Evolutionary conservation across 2,888 invertebrate species (phyloP).

Genomic region (Caenorhabditis virilis): DNA sequence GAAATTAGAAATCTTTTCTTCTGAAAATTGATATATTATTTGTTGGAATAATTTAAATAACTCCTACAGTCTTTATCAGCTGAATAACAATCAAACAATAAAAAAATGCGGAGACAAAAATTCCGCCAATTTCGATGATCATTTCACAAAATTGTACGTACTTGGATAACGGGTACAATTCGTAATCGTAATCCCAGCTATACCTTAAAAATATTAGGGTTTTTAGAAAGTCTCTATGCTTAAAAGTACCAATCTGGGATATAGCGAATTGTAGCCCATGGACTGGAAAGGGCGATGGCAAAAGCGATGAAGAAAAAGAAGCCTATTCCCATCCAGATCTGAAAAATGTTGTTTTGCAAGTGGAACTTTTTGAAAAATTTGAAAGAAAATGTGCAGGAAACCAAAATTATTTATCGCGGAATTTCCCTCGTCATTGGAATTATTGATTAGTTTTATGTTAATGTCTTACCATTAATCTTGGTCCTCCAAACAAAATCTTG

Average conservation of each 20-base stretch:
- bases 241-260: slow-evolving; percentile 48
- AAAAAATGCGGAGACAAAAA: slow-evolving; percentile 51
- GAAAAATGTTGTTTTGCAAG: slow-evolving; percentile 5
- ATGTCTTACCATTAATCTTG: slow-evolving; percentile 24
- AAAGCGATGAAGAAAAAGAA: slow-evolving; percentile 36
- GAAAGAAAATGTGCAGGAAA: too few relatives aligned
- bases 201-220: slow-evolving; percentile 14
- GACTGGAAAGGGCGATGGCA: slow-evolving; percentile 44
- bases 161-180: slow-evolving; percentile 22
- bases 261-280: slow-evolving; percentile 53
- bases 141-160: slow-evolving; percentile 53
- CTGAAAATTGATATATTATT: slow-evolving; percentile 11
- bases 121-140: slow-evolving; percentile 59
- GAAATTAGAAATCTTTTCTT: slow-evolving; percentile 42
- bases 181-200: slow-evolving; percentile 57
- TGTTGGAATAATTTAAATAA: neutral
- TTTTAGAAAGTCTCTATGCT: neutral
- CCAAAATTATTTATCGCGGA: too few relatives aligned
- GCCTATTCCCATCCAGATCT: slow-evolving; percentile 49
- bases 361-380: neutral
- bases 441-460: too few relatives aligned
- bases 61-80: slow-evolving; percentile 44
- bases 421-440: too few relatives aligned
- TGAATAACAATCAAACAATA: slow-evolving; percentile 51
- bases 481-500: slow-evolving; percentile 38